A percentile compares a stretch with the other conserved stretches of the same genome.
phyloP scores from a whole-genome alignment of 2,888 invertebrate species.

The Hipparchia sbordonii region DNA sequence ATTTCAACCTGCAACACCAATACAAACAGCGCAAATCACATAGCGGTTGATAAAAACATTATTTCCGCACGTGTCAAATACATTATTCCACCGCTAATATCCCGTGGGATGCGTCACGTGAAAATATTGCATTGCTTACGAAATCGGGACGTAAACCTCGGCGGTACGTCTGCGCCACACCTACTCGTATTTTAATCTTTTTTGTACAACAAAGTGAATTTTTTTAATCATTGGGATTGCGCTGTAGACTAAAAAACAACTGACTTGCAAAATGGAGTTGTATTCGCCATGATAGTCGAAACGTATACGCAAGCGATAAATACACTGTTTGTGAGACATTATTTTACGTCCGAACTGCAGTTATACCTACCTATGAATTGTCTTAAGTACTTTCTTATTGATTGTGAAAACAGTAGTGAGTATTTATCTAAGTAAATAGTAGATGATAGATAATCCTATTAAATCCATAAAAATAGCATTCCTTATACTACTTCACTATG shows the following conservation, averaged over 20 bases:
- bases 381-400: too few species aligned
- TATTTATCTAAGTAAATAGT: too few species aligned
- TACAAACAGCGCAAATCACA: slow-evolving; percentile 5
- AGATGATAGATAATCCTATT: too few species aligned
- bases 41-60: slow-evolving; percentile 13
- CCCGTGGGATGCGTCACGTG: slow-evolving; percentile 14
- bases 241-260: neutral
- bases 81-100: slow-evolving; percentile 18
- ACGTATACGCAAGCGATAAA: neutral
- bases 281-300: neutral
- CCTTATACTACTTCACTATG: too few species aligned
- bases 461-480: too few species aligned
- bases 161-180: slow-evolving; percentile 7
- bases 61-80: slow-evolving; percentile 19
- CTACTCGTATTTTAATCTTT: slow-evolving; percentile 9
- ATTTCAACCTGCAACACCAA: neutral
- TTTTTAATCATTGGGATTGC: slow-evolving; percentile 2
- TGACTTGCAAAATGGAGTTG: neutral
- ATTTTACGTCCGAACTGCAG: too few species aligned
- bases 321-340: too few species aligned
- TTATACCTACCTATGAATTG: too few species aligned
- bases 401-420: too few species aligned
- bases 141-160: neutral
- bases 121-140: slow-evolving; percentile 20
- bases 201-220: neutral